Percentiles rank a stretch among this genome's conserved stretches.
Conservation (phyloP, 1,140 invertebrate species). For the Microplitis demolitor region DNA sequence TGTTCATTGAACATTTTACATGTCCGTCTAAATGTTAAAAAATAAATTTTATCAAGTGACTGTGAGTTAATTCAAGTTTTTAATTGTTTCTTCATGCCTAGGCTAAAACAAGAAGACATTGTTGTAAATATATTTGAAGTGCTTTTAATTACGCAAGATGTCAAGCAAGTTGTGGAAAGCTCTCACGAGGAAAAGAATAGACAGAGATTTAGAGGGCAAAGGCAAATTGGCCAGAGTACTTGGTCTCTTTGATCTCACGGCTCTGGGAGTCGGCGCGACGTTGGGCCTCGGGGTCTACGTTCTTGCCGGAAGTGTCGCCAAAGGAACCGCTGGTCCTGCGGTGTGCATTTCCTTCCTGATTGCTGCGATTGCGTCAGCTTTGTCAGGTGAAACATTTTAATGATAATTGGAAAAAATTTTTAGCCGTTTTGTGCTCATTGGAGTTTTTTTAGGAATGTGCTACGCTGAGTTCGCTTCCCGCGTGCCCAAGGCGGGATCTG, state of each 20-base stretch:
- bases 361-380: constrained; percentile 84
- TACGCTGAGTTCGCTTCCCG: constrained; percentile 88
- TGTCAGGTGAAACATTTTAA: constrained; percentile 70
- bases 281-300: constrained; percentile 93
- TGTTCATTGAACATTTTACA: not conserved
- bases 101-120: not conserved
- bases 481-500: constrained; percentile 84
- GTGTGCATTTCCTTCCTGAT: constrained; percentile 89
- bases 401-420: constrained; percentile 10
- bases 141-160: not conserved
- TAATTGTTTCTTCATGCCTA: not conserved
- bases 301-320: constrained; percentile 85
- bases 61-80: not conserved
- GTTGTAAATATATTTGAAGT: not conserved
- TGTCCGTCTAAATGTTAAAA: not conserved
- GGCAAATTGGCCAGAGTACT: constrained; percentile 74
- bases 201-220: constrained; percentile 55
- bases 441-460: constrained; percentile 66
- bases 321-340: constrained; percentile 81
- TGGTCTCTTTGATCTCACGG: constrained; percentile 77
- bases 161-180: constrained; percentile 3
- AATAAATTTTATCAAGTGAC: not conserved
- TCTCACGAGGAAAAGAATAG: constrained; percentile 49
- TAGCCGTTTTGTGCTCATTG: no score
- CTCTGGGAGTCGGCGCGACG: constrained; percentile 85